Conservation (phyloP, 1,140 invertebrate species). For the Myzus persicae region DNA sequence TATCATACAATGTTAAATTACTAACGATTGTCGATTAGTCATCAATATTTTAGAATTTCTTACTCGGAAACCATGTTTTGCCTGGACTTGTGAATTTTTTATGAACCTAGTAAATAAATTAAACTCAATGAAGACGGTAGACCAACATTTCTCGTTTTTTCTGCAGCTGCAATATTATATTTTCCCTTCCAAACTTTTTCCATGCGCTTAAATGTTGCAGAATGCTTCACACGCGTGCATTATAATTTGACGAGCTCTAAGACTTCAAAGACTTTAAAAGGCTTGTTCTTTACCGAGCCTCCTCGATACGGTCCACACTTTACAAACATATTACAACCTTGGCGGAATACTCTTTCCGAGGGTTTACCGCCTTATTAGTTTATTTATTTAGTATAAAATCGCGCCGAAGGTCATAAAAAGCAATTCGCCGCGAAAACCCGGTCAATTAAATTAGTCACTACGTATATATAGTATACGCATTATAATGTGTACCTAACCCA, state of each 20-base stretch:
- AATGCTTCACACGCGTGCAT: not conserved
- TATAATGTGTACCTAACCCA: not conserved
- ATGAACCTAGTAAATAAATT: not conserved
- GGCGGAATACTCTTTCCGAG: not conserved
- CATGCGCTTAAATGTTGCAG: not conserved
- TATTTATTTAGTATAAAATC: constrained; percentile 24
- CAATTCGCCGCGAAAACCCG: not conserved
- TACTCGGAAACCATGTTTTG: not conserved
- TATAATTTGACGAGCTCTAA: not conserved
- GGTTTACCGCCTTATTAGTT: not conserved
- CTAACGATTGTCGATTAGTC: not conserved
- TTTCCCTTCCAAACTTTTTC: not conserved
- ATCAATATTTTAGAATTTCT: not conserved
- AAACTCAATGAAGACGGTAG: not conserved
- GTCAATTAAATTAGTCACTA: not conserved
- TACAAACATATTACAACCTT: not conserved
- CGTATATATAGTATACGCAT: not conserved
- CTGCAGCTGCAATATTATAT: not conserved
- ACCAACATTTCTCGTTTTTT: not conserved
- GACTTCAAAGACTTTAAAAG: constrained; percentile 1
- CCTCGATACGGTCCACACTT: not conserved
- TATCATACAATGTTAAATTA: not conserved
- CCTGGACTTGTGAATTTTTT: not conserved
- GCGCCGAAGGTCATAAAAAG: not conserved
- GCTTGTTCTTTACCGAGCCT: not conserved